Conservation (phyloP, 2,797 vertebrate species). For the Pseudochirops cupreus region DNA sequence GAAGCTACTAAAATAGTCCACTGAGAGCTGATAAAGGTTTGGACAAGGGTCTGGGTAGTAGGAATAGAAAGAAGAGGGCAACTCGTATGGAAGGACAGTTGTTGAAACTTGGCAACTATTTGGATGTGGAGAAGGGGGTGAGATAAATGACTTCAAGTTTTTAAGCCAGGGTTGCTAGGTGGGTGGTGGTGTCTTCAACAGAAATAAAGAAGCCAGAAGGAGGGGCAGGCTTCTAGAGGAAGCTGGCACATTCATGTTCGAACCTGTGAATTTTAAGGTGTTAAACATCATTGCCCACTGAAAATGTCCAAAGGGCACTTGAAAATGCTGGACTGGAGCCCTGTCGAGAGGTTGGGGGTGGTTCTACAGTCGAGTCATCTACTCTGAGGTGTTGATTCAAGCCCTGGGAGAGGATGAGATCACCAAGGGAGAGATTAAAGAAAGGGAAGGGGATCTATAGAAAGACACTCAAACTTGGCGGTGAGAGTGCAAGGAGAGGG, state of each 20-base stretch:
- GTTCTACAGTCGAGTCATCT: not conserved
- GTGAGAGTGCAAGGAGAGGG: not conserved
- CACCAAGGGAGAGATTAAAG: not conserved
- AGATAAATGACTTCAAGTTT: not conserved
- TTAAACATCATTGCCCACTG: not conserved
- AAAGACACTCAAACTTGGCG: not conserved
- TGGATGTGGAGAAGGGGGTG: not conserved
- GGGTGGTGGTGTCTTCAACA: not conserved
- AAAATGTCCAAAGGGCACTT: not conserved
- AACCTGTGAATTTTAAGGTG: not conserved
- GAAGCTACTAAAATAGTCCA: not conserved
- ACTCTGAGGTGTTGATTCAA: not conserved
- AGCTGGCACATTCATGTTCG: not conserved
- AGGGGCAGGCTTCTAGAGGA: not conserved
- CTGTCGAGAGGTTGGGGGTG: not conserved
- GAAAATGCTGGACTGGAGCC: not conserved
- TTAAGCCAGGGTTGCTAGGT: not conserved
- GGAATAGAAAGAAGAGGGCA: not conserved
- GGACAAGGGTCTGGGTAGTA: not conserved
- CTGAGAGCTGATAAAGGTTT: not conserved
- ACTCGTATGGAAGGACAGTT: not conserved
- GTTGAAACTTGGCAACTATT: not conserved
- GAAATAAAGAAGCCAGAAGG: not conserved
- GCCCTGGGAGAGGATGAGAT: not conserved
- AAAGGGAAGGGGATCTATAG: not conserved